Percentiles rank a stretch among this genome's conserved stretches.
These are phyloP conservation scores for Nyctibius bracteatus DNA, from an alignment of 2,113 vertebrate species.

Conservation along the genomic window DNA sequence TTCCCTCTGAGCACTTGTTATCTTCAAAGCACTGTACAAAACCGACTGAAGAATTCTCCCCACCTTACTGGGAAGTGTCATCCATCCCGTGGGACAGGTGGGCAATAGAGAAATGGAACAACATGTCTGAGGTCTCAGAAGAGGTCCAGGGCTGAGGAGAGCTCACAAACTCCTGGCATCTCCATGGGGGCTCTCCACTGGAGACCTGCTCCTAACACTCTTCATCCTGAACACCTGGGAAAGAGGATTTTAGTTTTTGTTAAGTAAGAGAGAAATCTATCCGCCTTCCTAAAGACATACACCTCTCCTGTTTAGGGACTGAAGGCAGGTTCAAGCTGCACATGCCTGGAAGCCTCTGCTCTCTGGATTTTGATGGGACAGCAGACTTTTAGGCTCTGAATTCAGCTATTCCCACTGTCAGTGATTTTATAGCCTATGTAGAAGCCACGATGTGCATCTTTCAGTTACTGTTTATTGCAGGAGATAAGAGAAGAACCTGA, in stretches of 20 bases:
- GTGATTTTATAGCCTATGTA: not conserved
- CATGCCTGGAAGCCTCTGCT: not conserved
- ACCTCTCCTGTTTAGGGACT: not conserved
- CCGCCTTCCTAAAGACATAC: not conserved
- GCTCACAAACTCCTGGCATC: not conserved
- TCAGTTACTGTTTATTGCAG: not conserved
- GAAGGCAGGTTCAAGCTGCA: not conserved
- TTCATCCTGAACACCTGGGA: not conserved
- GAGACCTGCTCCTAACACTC: not conserved
- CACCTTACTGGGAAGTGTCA: not conserved
- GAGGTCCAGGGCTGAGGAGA: rapidly evolving
- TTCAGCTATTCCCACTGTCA: not conserved
- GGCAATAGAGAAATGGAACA: not conserved
- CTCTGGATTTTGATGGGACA: not conserved
- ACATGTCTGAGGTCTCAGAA: not conserved
- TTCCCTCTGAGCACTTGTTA: not conserved
- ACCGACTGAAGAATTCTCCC: not conserved
- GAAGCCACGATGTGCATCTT: not conserved
- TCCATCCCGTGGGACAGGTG: not conserved
- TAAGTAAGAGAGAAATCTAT: not conserved
- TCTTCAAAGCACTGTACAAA: constrained; percentile 23
- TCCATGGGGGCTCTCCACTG: not conserved
- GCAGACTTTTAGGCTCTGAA: not conserved
- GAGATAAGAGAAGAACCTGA: not conserved
- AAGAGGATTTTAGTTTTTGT: not conserved